Evolutionary conservation across 2,888 invertebrate species (phyloP).

Genomic region (Dicycla oo): DNA sequence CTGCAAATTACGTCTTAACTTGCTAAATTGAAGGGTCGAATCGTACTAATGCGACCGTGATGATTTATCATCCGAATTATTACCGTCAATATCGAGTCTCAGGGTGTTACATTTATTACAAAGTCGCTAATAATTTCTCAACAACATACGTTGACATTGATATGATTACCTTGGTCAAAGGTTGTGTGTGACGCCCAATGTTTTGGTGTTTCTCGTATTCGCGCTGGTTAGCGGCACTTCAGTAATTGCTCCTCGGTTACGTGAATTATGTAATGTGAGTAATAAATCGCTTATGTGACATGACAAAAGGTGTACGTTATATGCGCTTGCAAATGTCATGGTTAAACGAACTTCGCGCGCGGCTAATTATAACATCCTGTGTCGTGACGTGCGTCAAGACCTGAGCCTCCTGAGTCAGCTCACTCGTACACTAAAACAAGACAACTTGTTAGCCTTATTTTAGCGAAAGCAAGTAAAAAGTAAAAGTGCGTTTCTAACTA

Average conservation of each 20-base stretch:
- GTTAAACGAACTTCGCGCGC: conserved; percentile 54
- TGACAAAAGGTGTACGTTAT: conserved; percentile 54
- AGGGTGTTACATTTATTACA: conserved; percentile 32
- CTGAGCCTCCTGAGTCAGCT: conserved; percentile 15
- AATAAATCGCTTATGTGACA: conserved; percentile 37
- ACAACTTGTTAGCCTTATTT: conserved; percentile 22
- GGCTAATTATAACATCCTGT: conserved; percentile 57
- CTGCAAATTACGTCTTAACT: conserved; percentile 54
- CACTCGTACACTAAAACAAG: conserved; percentile 3
- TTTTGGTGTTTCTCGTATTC: conserved; percentile 30
- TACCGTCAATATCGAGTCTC: conserved; percentile 21
- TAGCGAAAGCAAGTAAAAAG: conserved; percentile 42
- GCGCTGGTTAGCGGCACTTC: conserved; percentile 46
- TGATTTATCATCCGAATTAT: conserved; percentile 41
- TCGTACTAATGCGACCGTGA: conserved; percentile 44
- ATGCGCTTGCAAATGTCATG: conserved; percentile 62
- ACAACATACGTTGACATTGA: conserved; percentile 54
- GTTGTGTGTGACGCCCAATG: conserved; percentile 22
- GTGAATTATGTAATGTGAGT: conserved; percentile 57
- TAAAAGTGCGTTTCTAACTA: conserved; percentile 57
- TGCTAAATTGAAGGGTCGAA: conserved; percentile 42
- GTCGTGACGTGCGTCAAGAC: conserved; percentile 33
- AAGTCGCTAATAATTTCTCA: conserved; percentile 37
- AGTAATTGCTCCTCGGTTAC: conserved; percentile 54
- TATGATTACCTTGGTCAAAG: conserved; percentile 44